Percentiles rank a stretch among this genome's conserved stretches.
Evolutionary conservation across 1,140 invertebrate species (phyloP).

Genomic region (Cydia amplana): DNA sequence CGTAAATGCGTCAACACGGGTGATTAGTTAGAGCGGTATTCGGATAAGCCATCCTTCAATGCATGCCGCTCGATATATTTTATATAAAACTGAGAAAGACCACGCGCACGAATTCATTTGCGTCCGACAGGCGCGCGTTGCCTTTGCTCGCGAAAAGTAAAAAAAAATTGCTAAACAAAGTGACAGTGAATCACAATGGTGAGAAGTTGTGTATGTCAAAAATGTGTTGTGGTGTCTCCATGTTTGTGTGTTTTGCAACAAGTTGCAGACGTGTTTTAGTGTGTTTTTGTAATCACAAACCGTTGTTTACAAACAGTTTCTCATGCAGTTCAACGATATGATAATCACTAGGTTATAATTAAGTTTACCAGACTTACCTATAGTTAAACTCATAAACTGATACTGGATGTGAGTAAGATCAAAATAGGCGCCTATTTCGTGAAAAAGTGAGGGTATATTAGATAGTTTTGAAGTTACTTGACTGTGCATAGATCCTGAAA

Average conservation of each 20-base stretch:
- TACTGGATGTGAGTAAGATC: neutral
- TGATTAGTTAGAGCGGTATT: slow-evolving; percentile 10
- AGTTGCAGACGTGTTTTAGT: neutral
- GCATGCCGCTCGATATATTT: slow-evolving; percentile 40
- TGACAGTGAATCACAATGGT: slow-evolving; percentile 36
- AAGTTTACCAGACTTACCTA: neutral
- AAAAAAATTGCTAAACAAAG: neutral
- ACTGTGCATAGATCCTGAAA: too few relatives aligned
- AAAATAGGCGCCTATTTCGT: neutral
- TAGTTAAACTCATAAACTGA: neutral
- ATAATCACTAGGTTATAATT: neutral
- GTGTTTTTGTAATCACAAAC: neutral
- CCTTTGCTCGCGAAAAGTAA: neutral
- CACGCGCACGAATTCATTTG: slow-evolving; percentile 36
- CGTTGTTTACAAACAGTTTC: neutral
- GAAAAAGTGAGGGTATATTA: neutral
- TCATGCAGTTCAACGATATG: too few relatives aligned
- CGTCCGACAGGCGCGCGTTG: slow-evolving; percentile 19
- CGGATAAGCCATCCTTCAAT: slow-evolving; percentile 37
- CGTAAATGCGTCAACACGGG: neutral
- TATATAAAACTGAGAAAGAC: slow-evolving; percentile 41
- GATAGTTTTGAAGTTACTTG: neutral
- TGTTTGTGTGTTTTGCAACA: slow-evolving; percentile 4
- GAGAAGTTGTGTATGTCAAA: slow-evolving; percentile 30
- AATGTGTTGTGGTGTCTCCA: slow-evolving; percentile 18